phyloP scores from a whole-genome alignment of 2,113 vertebrate species.

The Zosterops lateralis region DNA sequence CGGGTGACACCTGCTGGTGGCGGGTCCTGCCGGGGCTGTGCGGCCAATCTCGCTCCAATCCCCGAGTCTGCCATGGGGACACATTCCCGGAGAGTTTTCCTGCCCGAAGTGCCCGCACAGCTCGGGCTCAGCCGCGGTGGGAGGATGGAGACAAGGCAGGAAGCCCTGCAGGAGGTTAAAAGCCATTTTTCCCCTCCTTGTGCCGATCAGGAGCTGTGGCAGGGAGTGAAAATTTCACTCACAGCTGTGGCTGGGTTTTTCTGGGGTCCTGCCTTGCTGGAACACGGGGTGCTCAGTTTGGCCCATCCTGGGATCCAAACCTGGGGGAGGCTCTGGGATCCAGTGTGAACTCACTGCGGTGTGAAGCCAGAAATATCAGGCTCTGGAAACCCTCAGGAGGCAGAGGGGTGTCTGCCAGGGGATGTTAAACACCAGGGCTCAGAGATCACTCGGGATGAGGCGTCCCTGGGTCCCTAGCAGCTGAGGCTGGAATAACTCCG shows the following conservation, averaged over 20 bases:
- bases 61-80: rapidly evolving
- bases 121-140: neutral
- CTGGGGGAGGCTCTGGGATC: neutral
- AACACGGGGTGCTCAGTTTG: rapidly evolving
- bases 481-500: neutral
- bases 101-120: neutral
- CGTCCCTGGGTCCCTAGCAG: too few relatives aligned
- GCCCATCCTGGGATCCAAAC: too few relatives aligned
- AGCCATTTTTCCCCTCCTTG: rapidly evolving
- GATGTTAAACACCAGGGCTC: too few relatives aligned
- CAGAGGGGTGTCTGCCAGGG: neutral
- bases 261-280: rapidly evolving
- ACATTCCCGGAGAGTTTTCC: too few relatives aligned
- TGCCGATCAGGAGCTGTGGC: neutral
- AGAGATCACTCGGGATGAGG: neutral
- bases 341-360: rapidly evolving
- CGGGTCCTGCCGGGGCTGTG: neutral
- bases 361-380: rapidly evolving
- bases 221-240: too few relatives aligned
- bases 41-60: rapidly evolving
- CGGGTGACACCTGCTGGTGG: slow-evolving; percentile 42
- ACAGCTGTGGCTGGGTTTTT: neutral
- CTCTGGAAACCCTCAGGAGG: neutral
- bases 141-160: neutral
- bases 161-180: neutral